Conservation (phyloP, 2,888 invertebrate genomes). For the Thera obeliscata region DNA sequence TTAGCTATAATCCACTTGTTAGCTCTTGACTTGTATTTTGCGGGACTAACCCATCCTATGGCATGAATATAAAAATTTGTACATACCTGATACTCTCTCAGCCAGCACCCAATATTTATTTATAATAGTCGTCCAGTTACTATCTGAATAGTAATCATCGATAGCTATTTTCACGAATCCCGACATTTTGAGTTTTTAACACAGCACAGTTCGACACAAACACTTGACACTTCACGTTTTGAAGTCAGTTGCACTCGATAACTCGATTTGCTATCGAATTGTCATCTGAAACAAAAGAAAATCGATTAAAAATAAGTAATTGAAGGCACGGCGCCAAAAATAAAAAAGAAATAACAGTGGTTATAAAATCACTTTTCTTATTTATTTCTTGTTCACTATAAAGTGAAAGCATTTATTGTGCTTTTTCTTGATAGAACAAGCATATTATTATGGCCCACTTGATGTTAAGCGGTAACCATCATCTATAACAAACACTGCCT, state of each 20-base stretch:
- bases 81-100: conserved; percentile 89
- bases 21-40: neutral
- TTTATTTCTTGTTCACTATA: too few species aligned
- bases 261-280: conserved; percentile 56
- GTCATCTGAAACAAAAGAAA: conserved; percentile 72
- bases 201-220: conserved; percentile 50
- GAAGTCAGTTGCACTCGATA: conserved; percentile 55
- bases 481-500: too few species aligned
- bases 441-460: too few species aligned
- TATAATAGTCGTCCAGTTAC: conserved; percentile 86
- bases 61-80: too few species aligned
- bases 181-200: conserved; percentile 74
- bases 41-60: neutral
- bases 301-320: conserved; percentile 4
- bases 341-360: neutral
- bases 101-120: conserved; percentile 89
- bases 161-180: conserved; percentile 88
- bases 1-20: too few species aligned
- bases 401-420: too few species aligned
- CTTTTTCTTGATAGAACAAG: too few species aligned
- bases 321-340: neutral
- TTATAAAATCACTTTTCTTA: too few species aligned
- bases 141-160: conserved; percentile 86
- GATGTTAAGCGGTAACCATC: too few species aligned
- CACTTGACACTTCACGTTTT: conserved; percentile 55